Evolutionary conservation across 1,140 invertebrate genomes (phyloP), one percentile per base, ranked within the genome.

Genomic region (Helicoverpa armigera): DNA sequence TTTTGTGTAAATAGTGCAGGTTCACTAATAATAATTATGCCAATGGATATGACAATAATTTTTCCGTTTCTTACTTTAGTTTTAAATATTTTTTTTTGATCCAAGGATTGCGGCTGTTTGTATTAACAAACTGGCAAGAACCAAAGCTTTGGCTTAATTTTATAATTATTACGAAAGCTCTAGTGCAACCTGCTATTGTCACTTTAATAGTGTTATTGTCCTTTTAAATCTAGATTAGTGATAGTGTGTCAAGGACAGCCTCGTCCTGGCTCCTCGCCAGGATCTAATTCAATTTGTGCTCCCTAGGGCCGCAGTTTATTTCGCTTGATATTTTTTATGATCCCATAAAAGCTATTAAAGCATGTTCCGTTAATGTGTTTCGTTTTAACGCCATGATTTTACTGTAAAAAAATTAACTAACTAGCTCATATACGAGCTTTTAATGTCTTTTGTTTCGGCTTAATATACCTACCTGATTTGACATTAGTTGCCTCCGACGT

Each of bases 271-370:
- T 1, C 12, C 18, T 43, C 3, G 81, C 86, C 86, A 87, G 83
- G 18, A 23, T 80, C 80, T 80, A 81, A 87, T 87, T 86, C 85
- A 86, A 86, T 87, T 86, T 85, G 85, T 78, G 69, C 61, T 43
- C 77, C 83, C 82, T 80, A 79, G 61, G 79, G 54, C 58, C 70
- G 54, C 72, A 78, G 74, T 74, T 72, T 82, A 78, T 83, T 82
- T 75, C 77, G 72, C 48, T 72, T 56, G 67, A 77, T 81, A 82
- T 82, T 82, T 76, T 85, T 86, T 86, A 87, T 74, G 61, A 65
- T 60, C 14, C 79, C 79, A 83, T 87, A 83, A 87, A 85, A 80
- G 29, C 83, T 79, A 87, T 87, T 83, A 87, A 85, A 82, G 48
- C 67, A 61, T 81, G 82, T 83, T 81, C 65, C 61, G 73, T 74